These are phyloP conservation scores for Arctia plantaginis DNA, from an alignment of 2,888 invertebrate genomes.

Conservation along the genomic window DNA sequence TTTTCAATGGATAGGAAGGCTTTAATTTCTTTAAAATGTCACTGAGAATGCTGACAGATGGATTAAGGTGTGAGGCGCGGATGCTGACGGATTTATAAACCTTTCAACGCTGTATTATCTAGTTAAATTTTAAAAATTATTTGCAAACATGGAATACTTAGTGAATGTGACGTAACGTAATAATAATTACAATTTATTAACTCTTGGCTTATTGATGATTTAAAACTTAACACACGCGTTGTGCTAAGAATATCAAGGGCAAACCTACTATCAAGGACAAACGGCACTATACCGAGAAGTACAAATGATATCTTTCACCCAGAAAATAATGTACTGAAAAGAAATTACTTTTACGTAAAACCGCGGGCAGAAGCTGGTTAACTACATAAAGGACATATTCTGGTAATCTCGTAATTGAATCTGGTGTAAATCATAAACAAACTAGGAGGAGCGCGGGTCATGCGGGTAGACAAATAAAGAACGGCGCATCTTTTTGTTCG, in stretches of 20 bases:
- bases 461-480: slow-evolving; percentile 75
- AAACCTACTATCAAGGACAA: not conserved
- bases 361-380: slow-evolving; percentile 6
- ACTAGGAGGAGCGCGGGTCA: slow-evolving; percentile 52
- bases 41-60: slow-evolving; percentile 43
- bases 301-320: not conserved
- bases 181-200: not conserved
- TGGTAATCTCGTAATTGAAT: slow-evolving; percentile 36
- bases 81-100: slow-evolving; percentile 46
- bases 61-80: slow-evolving; percentile 33
- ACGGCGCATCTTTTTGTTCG: slow-evolving; percentile 58
- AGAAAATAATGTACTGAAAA: not conserved
- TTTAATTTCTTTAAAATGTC: slow-evolving; percentile 57
- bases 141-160: not conserved
- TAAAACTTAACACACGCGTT: not conserved
- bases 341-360: not conserved
- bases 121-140: slow-evolving; percentile 2
- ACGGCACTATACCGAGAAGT: not conserved
- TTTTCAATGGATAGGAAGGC: slow-evolving; percentile 55
- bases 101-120: slow-evolving; percentile 30
- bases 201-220: not conserved
- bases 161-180: not conserved
- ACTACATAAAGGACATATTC: slow-evolving; percentile 22
- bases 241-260: not conserved
- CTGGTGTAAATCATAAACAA: slow-evolving; percentile 55